Percentiles rank a stretch among this genome's conserved stretches.
Evolutionary conservation across 2,888 invertebrate species (phyloP).

Genomic region (Plagodis dolabraria): DNA sequence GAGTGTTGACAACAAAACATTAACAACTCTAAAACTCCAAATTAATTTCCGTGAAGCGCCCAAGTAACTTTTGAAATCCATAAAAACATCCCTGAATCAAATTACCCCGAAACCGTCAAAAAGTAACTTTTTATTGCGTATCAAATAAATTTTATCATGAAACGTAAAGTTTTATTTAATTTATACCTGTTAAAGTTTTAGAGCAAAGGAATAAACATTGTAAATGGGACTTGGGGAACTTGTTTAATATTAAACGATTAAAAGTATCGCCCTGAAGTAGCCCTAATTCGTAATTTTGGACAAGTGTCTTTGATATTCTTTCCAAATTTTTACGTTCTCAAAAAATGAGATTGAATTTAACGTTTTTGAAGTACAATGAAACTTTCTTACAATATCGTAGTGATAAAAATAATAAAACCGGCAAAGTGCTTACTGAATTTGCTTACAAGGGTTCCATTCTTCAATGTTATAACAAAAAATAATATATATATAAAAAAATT

Average conservation of each 20-base stretch:
- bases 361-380: no score
- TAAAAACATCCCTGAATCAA: slow-evolving; percentile 23
- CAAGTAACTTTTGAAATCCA: slow-evolving; percentile 18
- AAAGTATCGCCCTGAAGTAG: slow-evolving; percentile 3
- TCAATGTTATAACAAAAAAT: no score
- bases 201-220: slow-evolving; percentile 29
- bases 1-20: slow-evolving; percentile 22
- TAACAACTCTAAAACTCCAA: slow-evolving; percentile 16
- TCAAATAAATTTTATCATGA: slow-evolving; percentile 24
- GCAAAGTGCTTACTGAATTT: no score
- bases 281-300: slow-evolving; percentile 1
- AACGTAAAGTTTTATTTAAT: slow-evolving; percentile 37
- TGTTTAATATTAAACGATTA: slow-evolving; percentile 33
- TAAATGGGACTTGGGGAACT: slow-evolving; percentile 28
- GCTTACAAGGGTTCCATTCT: no score
- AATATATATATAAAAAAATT: no score
- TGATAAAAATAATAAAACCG: no score
- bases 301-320: slow-evolving; percentile 3
- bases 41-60: slow-evolving; percentile 17
- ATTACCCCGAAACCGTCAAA: slow-evolving; percentile 25
- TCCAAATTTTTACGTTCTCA: background rate
- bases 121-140: slow-evolving; percentile 28
- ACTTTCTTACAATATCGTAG: no score
- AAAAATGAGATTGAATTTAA: no score
- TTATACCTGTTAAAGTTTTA: slow-evolving; percentile 30